Base-by-base conservation (phyloP, 2,888 invertebrate species). In the Bellardia pandia region DNA sequence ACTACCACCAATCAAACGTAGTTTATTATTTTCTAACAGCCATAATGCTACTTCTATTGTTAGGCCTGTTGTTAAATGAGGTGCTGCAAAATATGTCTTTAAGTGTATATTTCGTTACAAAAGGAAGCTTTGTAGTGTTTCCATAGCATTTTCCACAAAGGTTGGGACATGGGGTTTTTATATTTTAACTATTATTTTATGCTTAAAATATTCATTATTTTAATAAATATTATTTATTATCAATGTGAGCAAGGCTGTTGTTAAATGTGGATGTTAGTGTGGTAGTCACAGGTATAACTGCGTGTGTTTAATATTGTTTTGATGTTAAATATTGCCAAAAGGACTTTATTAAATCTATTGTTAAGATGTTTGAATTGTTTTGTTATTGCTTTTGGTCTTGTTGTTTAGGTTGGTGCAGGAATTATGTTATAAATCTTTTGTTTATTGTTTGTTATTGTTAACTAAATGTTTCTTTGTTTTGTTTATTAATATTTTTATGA, bases 181-280 rank as follows among this genome's bases (percentile, higher is more conserved):
- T 80, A 72, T 72, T 76, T 76, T 74, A 72, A 74, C 84, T 60
- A 84, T 80, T 86, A 86, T 86, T 84, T 84, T 68, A 58, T 74
- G 68, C 56, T 56, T 72, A 51, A 83, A 75, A 80, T 84, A 84
- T 84, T 80, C 66, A 84, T 80, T 80, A 80, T 84, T 80, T 62
- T 72, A 83, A 83, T 80, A 83, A 84, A 86, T 80, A 86, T 84
- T 84, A 80, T 77, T 86, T 84, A 86, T 84, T 86, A 77, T 77
- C 60, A 84, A 84, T 84, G 56, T 66, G 71, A 60, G 37, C 66
- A 71, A 66, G 68, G 75, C 48, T 30, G n/a, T 56, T 30, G n/a
- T 56, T 56, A 68, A n/a, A 13, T 1, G 30, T n/a, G 8, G 0
- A 40, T 60, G 33, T 48, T 9, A 45, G 64, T 45, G 23, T 48